Base-by-base conservation (phyloP, 2,113 vertebrate species). In the Arenaria interpres region DNA sequence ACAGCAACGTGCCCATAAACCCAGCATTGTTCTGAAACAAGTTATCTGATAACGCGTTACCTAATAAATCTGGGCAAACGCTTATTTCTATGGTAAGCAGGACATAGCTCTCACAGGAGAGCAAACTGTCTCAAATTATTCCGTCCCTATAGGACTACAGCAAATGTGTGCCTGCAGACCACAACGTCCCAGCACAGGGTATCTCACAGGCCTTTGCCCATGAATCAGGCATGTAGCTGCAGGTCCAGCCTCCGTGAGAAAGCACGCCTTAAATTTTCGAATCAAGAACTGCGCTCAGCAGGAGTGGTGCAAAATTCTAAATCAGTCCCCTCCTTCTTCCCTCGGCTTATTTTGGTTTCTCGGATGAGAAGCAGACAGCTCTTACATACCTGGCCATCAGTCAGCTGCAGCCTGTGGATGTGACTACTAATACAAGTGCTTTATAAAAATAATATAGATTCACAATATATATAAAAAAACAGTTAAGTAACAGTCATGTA, bases 1-100 rank as follows among this genome's bases (percentile, higher is more conserved):
- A 60, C 11, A 79, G 20, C 32, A 85, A 35, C 45, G 4, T 33
- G 11, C 8, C 30, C 25, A 24, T 11, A 57, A 78, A 67, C 7
- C 2, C 41, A 74, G 6, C 2, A 1, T 23, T 25, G 12, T 22
- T 67, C 37, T 33, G 28, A 63, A 95, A 75, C 37, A 59, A 32
- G n/a, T 23, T 57, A 68, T 5, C 28, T 41, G 37, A 1, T 2
- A 35, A 22, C 0, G 0, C 0, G 0, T 43, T 64, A 19, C 53
- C 10, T 35, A 35, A 7, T 37, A 63, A 87, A 54, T n/a, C 15
- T 32, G 17, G 6, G 16, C 46, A 30, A 22, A 45, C 7, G 2
- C 9, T 66, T 48, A 77, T 84, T 62, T 56, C 33, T 50, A 60
- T 0, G 4, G 10, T 21, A 64, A 80, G 45, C 33, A 73, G 27